Base-by-base conservation (phyloP, 2,113 vertebrate genomes). In the Dascyllus trimaculatus region DNA sequence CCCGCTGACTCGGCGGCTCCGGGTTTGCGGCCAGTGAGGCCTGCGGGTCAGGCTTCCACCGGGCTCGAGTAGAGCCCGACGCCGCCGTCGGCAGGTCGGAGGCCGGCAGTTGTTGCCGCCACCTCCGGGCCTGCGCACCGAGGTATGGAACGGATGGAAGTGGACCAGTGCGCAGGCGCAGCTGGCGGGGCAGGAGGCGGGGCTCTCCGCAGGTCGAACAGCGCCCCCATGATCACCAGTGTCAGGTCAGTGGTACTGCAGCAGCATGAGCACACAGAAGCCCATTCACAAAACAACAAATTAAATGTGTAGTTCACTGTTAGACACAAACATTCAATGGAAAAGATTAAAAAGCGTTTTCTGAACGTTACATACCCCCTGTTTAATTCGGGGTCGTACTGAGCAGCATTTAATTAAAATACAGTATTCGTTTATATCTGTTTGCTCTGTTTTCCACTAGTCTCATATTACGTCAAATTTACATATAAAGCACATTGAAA, bases 81-180 rank as follows among this genome's bases (percentile, higher is more conserved):
- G 58, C 91, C 92, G 89, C 85, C 58, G 17, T 70, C 67, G 35
- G n/a, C 21, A 46, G 85, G 54, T 81, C 67, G 75, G 19, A 84
- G 77, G 21, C 68, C 87, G 91, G 91, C 75, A 17, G 62, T 24
- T 4, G 70, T 69, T 60, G 70, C 88, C 51, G 84, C 74, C 26
- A 49, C 71, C 60, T 56, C 54, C 61, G 82, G 92, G 89, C 84
- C 91, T 52, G 85, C 62, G 75, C 46, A 80, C 64, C 74, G 1
- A 21, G 73, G 58, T 61, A 95, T 95, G 95, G 94, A 95, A 65
- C 91, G 94, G 84, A 96, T 95, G 95, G 95, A 95, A 87, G 94
- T 95, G 72, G 95, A 96, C 82, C 94, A 95, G 84, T 95, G 95
- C 94, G 95, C 95, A 94, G 88, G 94, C 95, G 94, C 95, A 91